A percentile compares a stretch with the other conserved stretches of the same genome.
These are phyloP conservation scores for Ramphastos sulfuratus DNA, from an alignment of 2,113 vertebrate species.

Conservation along the genomic window DNA sequence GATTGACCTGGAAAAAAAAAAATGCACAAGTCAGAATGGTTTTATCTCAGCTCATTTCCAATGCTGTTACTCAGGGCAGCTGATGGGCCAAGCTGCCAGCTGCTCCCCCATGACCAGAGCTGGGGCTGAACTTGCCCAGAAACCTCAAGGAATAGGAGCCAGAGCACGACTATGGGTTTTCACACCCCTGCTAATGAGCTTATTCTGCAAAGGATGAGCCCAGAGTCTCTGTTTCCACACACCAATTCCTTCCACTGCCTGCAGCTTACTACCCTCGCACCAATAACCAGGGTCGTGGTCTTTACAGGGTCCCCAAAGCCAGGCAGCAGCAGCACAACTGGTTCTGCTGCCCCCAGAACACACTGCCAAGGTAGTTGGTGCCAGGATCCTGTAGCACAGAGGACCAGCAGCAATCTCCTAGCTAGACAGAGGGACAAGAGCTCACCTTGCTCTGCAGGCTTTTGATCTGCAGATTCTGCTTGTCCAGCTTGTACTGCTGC, in stretches of 20 bases:
- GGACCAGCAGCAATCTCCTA: background rate
- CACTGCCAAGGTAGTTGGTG: background rate
- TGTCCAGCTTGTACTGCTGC: conserved; percentile 92
- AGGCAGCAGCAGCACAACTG: background rate
- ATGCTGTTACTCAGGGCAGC: background rate
- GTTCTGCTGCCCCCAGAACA: accelerated
- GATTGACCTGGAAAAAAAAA: conserved; percentile 46
- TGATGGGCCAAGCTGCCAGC: background rate
- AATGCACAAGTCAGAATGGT: background rate
- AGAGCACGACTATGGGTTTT: background rate
- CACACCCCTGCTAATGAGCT: background rate
- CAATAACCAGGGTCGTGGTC: accelerated
- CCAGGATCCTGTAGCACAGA: accelerated
- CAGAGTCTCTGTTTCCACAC: background rate
- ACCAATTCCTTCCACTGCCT: background rate
- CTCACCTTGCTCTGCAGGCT: conserved; percentile 82
- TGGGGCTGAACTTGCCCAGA: background rate
- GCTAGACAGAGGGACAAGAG: accelerated
- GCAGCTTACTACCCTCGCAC: background rate
- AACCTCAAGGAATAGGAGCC: background rate
- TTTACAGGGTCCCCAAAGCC: background rate
- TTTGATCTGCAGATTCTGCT: conserved; percentile 89
- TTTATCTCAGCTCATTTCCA: background rate
- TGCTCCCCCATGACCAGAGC: background rate
- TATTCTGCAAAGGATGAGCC: background rate